Percentiles rank a stretch among this genome's conserved stretches.
Conservation (phyloP, 2,113 vertebrate genomes). For the Cyrtonyx montezumae region DNA sequence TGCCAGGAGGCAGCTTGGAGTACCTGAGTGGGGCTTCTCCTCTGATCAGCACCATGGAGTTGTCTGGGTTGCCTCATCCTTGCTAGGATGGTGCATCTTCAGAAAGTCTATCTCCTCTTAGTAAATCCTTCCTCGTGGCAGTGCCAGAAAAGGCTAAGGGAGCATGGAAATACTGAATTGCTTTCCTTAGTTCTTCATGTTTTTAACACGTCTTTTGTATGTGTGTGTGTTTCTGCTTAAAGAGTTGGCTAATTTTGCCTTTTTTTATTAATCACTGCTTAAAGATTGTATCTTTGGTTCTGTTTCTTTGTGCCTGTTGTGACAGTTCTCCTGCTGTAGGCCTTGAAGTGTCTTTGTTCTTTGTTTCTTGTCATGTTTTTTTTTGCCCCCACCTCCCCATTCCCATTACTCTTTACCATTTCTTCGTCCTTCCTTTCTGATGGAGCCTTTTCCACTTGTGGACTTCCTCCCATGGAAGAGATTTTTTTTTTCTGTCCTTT, state of each 20-base stretch:
- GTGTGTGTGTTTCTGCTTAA: background rate
- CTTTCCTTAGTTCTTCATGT: background rate
- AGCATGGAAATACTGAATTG: background rate
- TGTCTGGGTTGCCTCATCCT: background rate
- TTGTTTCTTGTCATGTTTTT: background rate
- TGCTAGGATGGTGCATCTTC: background rate
- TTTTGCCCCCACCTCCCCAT: background rate
- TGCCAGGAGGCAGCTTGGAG: background rate
- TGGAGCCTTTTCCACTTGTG: background rate
- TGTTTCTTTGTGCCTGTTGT: background rate
- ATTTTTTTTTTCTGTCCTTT: background rate
- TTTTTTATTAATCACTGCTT: background rate
- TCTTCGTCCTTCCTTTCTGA: background rate
- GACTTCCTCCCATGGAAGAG: background rate
- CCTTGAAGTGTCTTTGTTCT: background rate
- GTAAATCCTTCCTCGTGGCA: background rate
- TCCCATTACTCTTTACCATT: background rate
- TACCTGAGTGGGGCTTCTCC: background rate
- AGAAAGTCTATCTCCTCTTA: accelerated
- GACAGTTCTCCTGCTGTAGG: background rate
- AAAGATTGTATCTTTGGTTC: background rate
- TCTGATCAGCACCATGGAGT: background rate
- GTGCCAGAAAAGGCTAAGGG: background rate
- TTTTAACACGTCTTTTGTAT: background rate
- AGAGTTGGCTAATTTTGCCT: background rate